Evolutionary conservation across 2,888 invertebrate genomes (phyloP), one percentile per base, ranked within the genome.

Genomic region (Drosophila acutilabella): DNA sequence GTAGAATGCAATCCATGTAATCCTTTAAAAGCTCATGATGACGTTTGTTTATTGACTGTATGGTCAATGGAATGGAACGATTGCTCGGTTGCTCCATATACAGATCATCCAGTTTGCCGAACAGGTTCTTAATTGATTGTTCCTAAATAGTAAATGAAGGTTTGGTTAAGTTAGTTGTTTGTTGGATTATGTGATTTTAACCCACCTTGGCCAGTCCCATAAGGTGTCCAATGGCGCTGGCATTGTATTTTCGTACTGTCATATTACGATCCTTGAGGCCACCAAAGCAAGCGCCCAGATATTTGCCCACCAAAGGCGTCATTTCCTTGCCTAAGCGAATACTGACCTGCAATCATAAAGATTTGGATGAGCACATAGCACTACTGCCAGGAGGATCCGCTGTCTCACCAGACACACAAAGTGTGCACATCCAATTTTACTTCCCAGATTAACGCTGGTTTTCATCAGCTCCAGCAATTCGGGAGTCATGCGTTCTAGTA

Each of bases 191-290:
- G 1, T 1, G 23, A 20, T 4, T 16, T 3, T 7, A 14, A 7
- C 52, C 16, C 53, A 94, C 96, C 93, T 98, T 98, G 38, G 97
- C 97, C 68, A 94, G 94, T 14, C 95, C 95, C 8, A 97, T 95
- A 5, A 98, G 93, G 89, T 97, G 96, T 0, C 98, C 98, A 69
- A 98, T 94, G 16, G 97, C 96, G 60, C 94, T 94, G 0, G 98
- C 96, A 91, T 96, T 97, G 74, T 96, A 96, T 92, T 97, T 97
- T 82, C 97, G 94, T 0, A 98, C 95, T 0, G 96, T 96, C 0
- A 95, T 93, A 90, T 98, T 98, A 66, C 97, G 94, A 92, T 98
- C 98, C 50, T 95, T 95, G 16, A 98, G 93, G 0, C 97, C 97
- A 78, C 95, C 95, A 41, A 97, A 93, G 65, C 91, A 91, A 6